phyloP scores from a whole-genome alignment of 2,113 vertebrate genomes.

The Cheirogaleus medius region DNA sequence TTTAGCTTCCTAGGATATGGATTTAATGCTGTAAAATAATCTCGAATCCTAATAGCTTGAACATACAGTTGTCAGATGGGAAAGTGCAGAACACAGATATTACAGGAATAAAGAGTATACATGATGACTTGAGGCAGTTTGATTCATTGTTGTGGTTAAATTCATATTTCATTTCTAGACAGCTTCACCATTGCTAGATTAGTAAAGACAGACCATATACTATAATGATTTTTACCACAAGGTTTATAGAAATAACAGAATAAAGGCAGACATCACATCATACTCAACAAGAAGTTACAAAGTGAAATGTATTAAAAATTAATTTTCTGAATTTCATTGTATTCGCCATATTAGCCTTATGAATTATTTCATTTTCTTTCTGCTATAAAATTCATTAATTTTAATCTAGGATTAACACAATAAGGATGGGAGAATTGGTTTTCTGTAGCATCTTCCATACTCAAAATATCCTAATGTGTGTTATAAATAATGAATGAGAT shows the following conservation, averaged over 20 bases:
- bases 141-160: conserved; percentile 68
- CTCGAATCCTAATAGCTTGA: neutral
- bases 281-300: neutral
- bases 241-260: conserved; percentile 34
- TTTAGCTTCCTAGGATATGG: neutral
- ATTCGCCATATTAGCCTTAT: conserved; percentile 73
- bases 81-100: neutral
- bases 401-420: conserved; percentile 80
- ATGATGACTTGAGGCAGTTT: conserved; percentile 29
- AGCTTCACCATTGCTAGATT: conserved; percentile 59
- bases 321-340: conserved; percentile 73
- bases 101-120: conserved; percentile 50
- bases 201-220: conserved; percentile 59
- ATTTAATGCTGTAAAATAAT: neutral
- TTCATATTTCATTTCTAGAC: conserved; percentile 70
- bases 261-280: conserved; percentile 48
- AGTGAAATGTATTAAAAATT: conserved; percentile 73
- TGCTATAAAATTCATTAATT: conserved; percentile 78
- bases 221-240: conserved; percentile 56
- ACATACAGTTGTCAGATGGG: conserved; percentile 39
- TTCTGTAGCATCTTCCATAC: conserved; percentile 62
- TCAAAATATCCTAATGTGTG: conserved; percentile 53
- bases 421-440: conserved; percentile 73
- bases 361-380: conserved; percentile 76
- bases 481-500: conserved; percentile 77